Evolutionary conservation across 2,888 invertebrate genomes (phyloP), one percentile per base, ranked within the genome.

Genomic region (Microctonus brassicae): DNA sequence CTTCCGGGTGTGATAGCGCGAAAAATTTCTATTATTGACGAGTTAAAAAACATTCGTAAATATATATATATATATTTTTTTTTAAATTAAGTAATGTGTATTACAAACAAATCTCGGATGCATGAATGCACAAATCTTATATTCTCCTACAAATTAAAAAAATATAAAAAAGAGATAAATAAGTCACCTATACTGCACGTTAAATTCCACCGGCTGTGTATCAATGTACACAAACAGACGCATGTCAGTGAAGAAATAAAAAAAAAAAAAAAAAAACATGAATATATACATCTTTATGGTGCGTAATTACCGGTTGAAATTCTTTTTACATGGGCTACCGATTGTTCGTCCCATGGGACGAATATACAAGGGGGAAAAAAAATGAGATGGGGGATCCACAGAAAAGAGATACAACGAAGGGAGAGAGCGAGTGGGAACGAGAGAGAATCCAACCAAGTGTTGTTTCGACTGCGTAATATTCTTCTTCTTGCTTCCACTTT

Each of bases 11-110:
- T 80, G 81, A 80, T 81, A 78, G 77, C 78, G 79, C 80, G 84
- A 82, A 83, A 82, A 83, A 81, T 55, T 76, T 80, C 75, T 75
- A 81, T 83, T 82, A 80, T 82, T 47, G 22, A 55, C 24, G 26
- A n/a, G 47, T 47, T 20, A 6, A 47, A 47, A 17, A 47, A 47
- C n/a, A 7, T 5, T 7, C 17, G 17, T 3, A 47, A 7, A 47
- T n/a, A 42, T n/a, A 42, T 17, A 42, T 13, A 29, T 29, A 29
- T 29, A 29, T 29, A 29, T 29, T 5, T 5, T 29, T 47, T 17
- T n/a, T 17, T n/a, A 47, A 17, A 17, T 9, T 17, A n/a, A 17
- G 17, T n/a, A 17, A 20, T 47, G 47, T n/a, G 5, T 17, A 47
- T 47, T n/a, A 47, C 1, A 26, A 2, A 55, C 24, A 26, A 24